Base-by-base conservation (phyloP, 2,797 vertebrate species). In the Nyctalus aviator region DNA sequence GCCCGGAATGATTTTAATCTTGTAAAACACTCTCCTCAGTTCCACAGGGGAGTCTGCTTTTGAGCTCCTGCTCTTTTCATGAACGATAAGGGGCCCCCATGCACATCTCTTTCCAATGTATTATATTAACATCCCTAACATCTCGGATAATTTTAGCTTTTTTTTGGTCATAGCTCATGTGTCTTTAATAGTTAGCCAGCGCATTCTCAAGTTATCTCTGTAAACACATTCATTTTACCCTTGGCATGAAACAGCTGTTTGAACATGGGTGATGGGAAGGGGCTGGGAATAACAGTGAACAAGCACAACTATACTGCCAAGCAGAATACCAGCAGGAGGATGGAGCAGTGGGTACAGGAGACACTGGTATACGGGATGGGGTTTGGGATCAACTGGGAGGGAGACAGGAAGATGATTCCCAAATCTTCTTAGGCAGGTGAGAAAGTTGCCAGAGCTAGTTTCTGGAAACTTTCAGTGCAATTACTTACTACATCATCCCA, bases 141-240 rank as follows among this genome's bases (percentile, higher is more conserved):
- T 66, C 87, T 87, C 83, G 88, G 91, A 95, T 76, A 93, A 77
- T 90, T 97, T 96, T 94, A 90, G 93, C 53, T 59, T 88, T 88
- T 27, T 18, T 69, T n/a, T n/a, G n/a, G 55, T 73, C 83, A 32
- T 90, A 78, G 35, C 88, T 88, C 87, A 90, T 11, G 0, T 81
- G 35, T n/a, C 81, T 95, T 21, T 57, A 88, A 90, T 37, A 72
- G 81, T 88, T 62, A 81, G 53, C 64, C 72, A 14, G 1, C n/a
- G 3, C 20, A n/a, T 57, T 78, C 78, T 68, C 77, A 88, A 57
- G 32, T 81, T 88, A 27, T 57, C 84, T 87, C 59, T n/a, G 12
- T 35, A 75, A 92, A 89, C 0, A 20, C 0, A 20, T 84, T 44
- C 15, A 35, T 94, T 88, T 88, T 73, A 53, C 37, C 72, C 46